Evolutionary conservation across 2,888 invertebrate genomes (phyloP), one percentile per base, ranked within the genome.

Genomic region (Invenusta paracnida): DNA sequence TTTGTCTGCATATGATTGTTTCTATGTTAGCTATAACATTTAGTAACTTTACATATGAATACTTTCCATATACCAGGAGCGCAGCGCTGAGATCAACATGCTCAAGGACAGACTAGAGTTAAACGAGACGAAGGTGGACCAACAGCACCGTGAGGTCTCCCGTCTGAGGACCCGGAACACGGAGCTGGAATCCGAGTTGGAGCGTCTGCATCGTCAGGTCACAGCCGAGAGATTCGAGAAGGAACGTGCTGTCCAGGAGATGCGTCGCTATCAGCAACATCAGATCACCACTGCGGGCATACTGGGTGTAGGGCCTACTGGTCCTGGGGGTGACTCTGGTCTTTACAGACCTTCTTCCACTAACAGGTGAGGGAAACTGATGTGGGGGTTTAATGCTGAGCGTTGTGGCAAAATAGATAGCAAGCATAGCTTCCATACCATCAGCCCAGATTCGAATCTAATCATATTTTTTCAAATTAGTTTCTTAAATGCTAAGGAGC

Each of bases 211-310:
- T 23, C 85, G 91, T 82, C 90, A 90, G 86, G 88, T 92, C 25
- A 91, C 91, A 66, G 90, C 90, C 88, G 91, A 92, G 86, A 89
- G 90, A 86, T 92, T 91, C 89, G 91, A 92, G 88, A 89, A 91
- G 86, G 91, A 91, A 88, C 88, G 91, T 83, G 89, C 90, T 0
- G 89, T 90, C 2, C 91, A 91, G 88, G 91, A 91, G 87, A 86
- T 91, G 85, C 88, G 90, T 1, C 29, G 85, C 82, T 48, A 48
- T 48, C 48, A 48, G 5, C 48, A 48, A 17, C 48, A 48, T 48
- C 48, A 48, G 17, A 5, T 11, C 5, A 5, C 5, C 5, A 5
- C 5, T 5, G 48, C 17, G 5, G n/a, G n/a, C n/a, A n/a, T n/a
- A n/a, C n/a, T n/a, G n/a, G n/a, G n/a, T n/a, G n/a, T n/a, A n/a